Evolutionary conservation across 2,888 invertebrate species (phyloP).

Genomic region (Sclerodermus sp.): DNA sequence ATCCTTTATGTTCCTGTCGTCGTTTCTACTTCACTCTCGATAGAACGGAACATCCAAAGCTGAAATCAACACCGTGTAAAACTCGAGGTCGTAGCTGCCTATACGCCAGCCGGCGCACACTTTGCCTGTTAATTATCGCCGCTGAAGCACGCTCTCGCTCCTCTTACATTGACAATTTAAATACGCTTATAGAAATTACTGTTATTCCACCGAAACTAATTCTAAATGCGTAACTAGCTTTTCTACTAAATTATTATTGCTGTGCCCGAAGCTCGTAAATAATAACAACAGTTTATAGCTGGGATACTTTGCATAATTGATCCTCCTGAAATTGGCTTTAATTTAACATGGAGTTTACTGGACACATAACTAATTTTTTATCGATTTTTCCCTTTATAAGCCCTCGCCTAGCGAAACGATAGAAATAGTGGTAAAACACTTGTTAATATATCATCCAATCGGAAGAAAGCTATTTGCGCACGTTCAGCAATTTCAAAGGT

Average conservation of each 20-base stretch:
- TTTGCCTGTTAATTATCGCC: constrained; percentile 17
- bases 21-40: constrained; percentile 4
- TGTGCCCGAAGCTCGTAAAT: background rate
- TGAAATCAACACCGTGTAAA: constrained; percentile 5
- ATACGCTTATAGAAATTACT: constrained; percentile 22
- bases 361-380: too few species aligned
- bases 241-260: background rate
- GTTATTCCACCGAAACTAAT: constrained; percentile 23
- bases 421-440: too few species aligned
- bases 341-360: too few species aligned
- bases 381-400: too few species aligned
- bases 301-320: background rate
- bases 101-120: background rate
- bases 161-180: constrained; percentile 15
- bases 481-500: too few species aligned
- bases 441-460: too few species aligned
- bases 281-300: background rate
- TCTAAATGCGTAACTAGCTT: constrained; percentile 1
- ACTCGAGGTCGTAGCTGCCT: constrained; percentile 1
- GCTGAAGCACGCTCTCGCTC: background rate
- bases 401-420: too few species aligned
- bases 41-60: background rate
- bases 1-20: background rate
- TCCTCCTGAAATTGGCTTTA: too few species aligned
- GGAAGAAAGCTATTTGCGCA: too few species aligned